Percentiles rank a stretch among this genome's conserved stretches.
Conservation (phyloP, 2,888 invertebrate species). For the Lasioglossum calceatum region DNA sequence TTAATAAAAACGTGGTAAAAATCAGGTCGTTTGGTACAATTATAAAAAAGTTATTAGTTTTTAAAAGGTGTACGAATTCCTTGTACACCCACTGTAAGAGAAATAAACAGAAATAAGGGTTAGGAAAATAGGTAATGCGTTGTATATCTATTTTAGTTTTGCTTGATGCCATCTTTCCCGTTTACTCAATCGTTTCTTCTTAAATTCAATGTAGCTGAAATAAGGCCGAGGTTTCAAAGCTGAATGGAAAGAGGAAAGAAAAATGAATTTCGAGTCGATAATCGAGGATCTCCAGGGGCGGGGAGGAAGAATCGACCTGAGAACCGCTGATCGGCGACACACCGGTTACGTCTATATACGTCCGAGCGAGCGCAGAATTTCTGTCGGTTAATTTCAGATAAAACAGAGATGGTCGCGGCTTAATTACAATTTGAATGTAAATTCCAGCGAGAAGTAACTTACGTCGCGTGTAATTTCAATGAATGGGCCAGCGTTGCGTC, state of each 20-base stretch:
- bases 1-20: too few species aligned
- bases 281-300: neutral
- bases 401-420: constrained; percentile 60
- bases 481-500: constrained; percentile 37
- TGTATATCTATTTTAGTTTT: too few species aligned
- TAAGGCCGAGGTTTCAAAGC: neutral
- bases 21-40: too few species aligned
- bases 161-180: too few species aligned
- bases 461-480: constrained; percentile 60
- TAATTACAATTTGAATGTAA: constrained; percentile 62
- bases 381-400: constrained; percentile 60
- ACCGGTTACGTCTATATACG: constrained; percentile 52
- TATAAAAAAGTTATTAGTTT: too few species aligned
- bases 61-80: too few species aligned
- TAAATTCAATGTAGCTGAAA: too few species aligned
- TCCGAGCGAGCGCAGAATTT: constrained; percentile 29
- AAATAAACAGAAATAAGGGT: too few species aligned
- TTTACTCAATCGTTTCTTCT: too few species aligned
- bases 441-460: constrained; percentile 57
- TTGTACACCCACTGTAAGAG: too few species aligned
- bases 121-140: too few species aligned
- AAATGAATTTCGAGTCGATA: neutral
- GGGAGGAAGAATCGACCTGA: constrained; percentile 18
- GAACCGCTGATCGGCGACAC: constrained; percentile 35
- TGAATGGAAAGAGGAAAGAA: neutral